Evolutionary conservation across 2,888 invertebrate genomes (phyloP).

Genomic region (Megastigmus dorsalis): DNA sequence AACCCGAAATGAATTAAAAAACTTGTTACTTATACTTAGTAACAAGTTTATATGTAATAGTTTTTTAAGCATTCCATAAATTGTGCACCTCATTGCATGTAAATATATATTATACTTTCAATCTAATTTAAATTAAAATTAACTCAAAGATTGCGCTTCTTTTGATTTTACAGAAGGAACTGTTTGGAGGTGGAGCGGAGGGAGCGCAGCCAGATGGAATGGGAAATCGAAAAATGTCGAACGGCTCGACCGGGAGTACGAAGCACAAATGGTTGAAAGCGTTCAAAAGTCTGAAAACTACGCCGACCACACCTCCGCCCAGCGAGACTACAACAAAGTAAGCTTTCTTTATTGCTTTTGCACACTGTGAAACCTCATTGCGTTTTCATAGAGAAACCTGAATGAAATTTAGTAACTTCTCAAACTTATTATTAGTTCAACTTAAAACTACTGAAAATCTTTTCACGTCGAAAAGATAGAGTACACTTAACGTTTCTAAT

Average conservation of each 20-base stretch:
- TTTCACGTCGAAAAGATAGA: too few relatives aligned
- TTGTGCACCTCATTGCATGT: too few relatives aligned
- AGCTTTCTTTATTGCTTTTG: constrained; percentile 69
- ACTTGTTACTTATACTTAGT: too few relatives aligned
- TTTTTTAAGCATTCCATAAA: too few relatives aligned
- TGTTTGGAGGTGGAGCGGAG: constrained; percentile 77
- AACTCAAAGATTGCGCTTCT: too few relatives aligned
- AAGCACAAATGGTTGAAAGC: constrained; percentile 99
- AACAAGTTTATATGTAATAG: too few relatives aligned
- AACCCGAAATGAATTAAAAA: too few relatives aligned
- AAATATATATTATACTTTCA: too few relatives aligned
- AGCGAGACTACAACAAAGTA: constrained; percentile 83
- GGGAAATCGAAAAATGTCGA: constrained; percentile 89
- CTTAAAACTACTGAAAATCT: constrained; percentile 1
- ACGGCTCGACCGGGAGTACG: constrained; percentile 90
- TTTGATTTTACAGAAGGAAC: constrained; percentile 87
- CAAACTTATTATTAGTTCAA: background rate
- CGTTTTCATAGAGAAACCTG: background rate
- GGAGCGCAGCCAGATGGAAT: constrained; percentile 77
- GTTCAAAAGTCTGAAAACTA: constrained; percentile 93
- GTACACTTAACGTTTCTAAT: too few relatives aligned
- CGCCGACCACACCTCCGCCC: constrained; percentile 71
- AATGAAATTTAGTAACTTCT: constrained; percentile 6
- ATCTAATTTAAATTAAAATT: too few relatives aligned
- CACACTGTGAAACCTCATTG: background rate